These are phyloP conservation scores for Habrosyne pyritoides DNA, from an alignment of 2,888 invertebrate genomes.

Conservation along the genomic window DNA sequence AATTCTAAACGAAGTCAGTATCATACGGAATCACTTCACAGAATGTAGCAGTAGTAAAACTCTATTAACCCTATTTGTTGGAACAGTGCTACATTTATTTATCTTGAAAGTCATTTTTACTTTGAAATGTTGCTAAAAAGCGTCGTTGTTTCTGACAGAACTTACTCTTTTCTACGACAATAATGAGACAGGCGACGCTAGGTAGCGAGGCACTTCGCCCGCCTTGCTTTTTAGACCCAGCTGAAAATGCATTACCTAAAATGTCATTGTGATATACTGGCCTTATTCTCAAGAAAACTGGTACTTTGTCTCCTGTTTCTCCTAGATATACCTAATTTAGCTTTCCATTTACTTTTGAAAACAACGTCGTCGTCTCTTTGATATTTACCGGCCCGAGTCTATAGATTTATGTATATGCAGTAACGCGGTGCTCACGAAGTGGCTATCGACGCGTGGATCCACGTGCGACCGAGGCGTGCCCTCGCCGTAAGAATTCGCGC, in stretches of 20 bases:
- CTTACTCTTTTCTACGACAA: slow-evolving; percentile 51
- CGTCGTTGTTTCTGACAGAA: slow-evolving; percentile 39
- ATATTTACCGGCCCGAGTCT: slow-evolving; percentile 30
- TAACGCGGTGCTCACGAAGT: slow-evolving; percentile 63
- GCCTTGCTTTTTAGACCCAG: slow-evolving; percentile 49
- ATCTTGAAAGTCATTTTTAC: slow-evolving; percentile 36
- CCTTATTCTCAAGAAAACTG: slow-evolving; percentile 29
- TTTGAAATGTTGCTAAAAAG: slow-evolving; percentile 41
- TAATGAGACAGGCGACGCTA: slow-evolving; percentile 59
- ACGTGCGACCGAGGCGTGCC: slow-evolving; percentile 70
- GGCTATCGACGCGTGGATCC: slow-evolving; percentile 78
- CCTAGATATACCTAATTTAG: slow-evolving; percentile 20
- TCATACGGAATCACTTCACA: slow-evolving; percentile 48
- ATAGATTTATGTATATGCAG: slow-evolving; percentile 42
- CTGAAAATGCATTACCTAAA: slow-evolving; percentile 51
- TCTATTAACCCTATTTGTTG: slow-evolving; percentile 38
- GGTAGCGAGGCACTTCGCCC: slow-evolving; percentile 42
- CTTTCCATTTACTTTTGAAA: slow-evolving; percentile 37
- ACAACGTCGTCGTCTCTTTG: slow-evolving; percentile 18
- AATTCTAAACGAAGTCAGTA: slow-evolving; percentile 57
- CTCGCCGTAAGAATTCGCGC: slow-evolving; percentile 70
- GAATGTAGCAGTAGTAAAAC: slow-evolving; percentile 40
- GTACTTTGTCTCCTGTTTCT: slow-evolving; percentile 13
- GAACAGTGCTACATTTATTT: slow-evolving; percentile 19
- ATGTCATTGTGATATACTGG: slow-evolving; percentile 44